Conservation (phyloP, 2,797 vertebrate species). For the Xenopus petersii region DNA sequence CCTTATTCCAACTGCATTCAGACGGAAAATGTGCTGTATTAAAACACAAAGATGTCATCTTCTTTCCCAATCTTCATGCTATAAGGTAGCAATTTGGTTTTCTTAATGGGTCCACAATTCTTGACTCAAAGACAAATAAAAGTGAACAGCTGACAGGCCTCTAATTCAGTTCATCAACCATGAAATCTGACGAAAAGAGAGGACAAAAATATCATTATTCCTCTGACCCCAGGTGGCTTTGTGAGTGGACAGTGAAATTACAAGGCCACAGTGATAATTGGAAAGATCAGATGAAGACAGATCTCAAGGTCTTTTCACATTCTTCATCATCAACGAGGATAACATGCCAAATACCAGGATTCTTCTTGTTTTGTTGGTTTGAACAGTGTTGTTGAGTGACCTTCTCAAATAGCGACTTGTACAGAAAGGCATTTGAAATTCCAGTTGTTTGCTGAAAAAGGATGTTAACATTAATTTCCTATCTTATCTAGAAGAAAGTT, state of each 20-base stretch:
- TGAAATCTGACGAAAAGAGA: constrained; percentile 31
- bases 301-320: constrained; percentile 20
- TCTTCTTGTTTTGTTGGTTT: not conserved
- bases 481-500: too few relatives aligned
- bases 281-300: constrained; percentile 1
- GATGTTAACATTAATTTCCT: too few relatives aligned
- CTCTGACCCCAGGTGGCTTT: constrained; percentile 28
- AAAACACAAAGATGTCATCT: too few relatives aligned
- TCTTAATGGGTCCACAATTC: not conserved
- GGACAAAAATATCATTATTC: constrained; percentile 22
- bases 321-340: not conserved
- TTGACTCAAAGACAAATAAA: constrained; percentile 26
- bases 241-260: constrained; percentile 16
- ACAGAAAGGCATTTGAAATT: not conserved
- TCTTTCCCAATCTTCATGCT: not conserved
- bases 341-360: not conserved
- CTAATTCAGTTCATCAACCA: constrained; percentile 38
- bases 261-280: constrained; percentile 30
- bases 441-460: not conserved
- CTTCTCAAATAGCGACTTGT: not conserved
- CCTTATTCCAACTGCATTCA: too few relatives aligned
- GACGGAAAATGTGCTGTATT: too few relatives aligned
- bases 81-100: not conserved
- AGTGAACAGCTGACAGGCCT: constrained; percentile 23
- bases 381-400: not conserved